These are phyloP conservation scores for Orchesella cincta DNA, from an alignment of 1,140 invertebrate genomes.

Conservation along the genomic window DNA sequence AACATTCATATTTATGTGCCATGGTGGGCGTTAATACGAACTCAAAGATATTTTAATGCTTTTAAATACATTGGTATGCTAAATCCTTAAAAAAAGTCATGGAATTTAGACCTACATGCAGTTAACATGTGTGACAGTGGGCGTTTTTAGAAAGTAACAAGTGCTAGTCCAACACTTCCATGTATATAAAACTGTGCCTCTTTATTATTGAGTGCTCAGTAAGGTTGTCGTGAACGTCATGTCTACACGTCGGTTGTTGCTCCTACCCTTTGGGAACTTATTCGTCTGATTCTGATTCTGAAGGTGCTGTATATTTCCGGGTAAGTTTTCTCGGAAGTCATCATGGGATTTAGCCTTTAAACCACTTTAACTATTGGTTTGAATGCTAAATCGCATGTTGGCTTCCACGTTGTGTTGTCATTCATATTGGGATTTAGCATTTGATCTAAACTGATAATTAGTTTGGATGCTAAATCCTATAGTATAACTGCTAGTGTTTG, in stretches of 20 bases:
- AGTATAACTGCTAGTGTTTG: not conserved
- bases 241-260: not conserved
- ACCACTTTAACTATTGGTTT: not conserved
- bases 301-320: not conserved
- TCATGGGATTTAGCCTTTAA: not conserved
- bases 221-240: not conserved
- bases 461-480: not conserved
- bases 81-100: too few species aligned
- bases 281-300: not conserved
- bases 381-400: not conserved
- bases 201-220: too few species aligned
- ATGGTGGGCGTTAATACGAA: too few species aligned
- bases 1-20: too few species aligned
- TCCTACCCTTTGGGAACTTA: not conserved
- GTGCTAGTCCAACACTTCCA: too few species aligned
- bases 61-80: too few species aligned
- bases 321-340: not conserved
- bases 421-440: not conserved
- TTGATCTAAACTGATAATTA: not conserved
- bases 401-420: not conserved
- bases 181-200: too few species aligned
- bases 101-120: too few species aligned
- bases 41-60: too few species aligned
- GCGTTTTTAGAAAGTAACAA: too few species aligned
- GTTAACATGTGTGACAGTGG: too few species aligned